Base-by-base conservation (phyloP, 2,888 invertebrate species). In the Blastobasis lacticolella region DNA sequence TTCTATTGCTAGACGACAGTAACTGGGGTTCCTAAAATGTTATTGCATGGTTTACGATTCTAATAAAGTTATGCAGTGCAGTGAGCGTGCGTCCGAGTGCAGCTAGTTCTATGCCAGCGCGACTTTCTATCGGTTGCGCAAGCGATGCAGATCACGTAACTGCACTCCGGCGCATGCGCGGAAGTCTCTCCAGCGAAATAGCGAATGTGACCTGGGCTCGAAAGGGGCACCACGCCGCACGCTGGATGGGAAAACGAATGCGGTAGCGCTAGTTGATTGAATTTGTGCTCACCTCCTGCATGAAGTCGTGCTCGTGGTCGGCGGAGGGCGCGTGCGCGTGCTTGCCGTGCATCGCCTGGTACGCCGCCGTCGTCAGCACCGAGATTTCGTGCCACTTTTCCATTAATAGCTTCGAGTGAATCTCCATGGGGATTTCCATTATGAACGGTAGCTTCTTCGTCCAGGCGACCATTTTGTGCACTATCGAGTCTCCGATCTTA, bases 401-500 rank as follows among this genome's bases (percentile, higher is more conserved):
- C 74, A 98, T 98, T 72, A 99, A 90, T 65, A 99, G 90, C 88
- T 96, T 94, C 59, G 98, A 98, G 84, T 97, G 97, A 64, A 96
- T 95, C 87, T 97, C 96, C 71, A 98, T 96, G 50, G 98, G 98
- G 65, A 99, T 93, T 87, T 98, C 97, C 82, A 94, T 91, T 82
- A 98, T 99, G 88, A 99, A 99, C 54, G 99, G 98, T 83, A 99
- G 89, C 87, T 97, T 93, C 86, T 98, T 98, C 71, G 98, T 98
- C 99, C 99, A 99, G 84, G 97, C 97, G 63, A 99, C 98, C 89
- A 99, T 92, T 89, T 98, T 97, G 89, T 96, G 97, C 54, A 99
- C 98, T 72, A 99, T 98, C 63, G 97, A 97, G 89, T 99, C 98
- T 50, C 98, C 98, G 73, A 98, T 96, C 85, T 95, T 95, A 90